phyloP scores from a whole-genome alignment of 2,113 vertebrate species.

The Dipodomys ordii region DNA sequence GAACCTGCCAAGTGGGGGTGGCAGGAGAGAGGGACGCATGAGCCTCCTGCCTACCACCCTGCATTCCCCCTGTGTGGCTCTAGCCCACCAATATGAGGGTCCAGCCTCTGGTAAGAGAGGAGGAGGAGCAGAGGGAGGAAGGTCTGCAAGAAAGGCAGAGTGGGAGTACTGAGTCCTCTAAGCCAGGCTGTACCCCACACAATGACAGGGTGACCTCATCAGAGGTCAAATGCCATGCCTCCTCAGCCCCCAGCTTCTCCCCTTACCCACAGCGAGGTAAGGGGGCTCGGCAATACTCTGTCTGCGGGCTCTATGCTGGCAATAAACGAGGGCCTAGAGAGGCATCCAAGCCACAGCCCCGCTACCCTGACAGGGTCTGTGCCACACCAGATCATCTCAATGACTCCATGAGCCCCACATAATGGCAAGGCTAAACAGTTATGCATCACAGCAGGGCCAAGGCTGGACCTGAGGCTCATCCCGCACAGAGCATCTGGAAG shows the following conservation, averaged over 20 bases:
- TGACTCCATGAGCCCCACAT: not conserved
- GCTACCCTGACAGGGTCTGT: not conserved
- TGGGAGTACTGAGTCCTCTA: not conserved
- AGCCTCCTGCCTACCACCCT: not conserved
- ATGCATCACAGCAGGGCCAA: not conserved
- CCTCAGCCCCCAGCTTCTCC: too few species aligned
- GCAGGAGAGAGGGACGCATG: not conserved
- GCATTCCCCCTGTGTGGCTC: not conserved
- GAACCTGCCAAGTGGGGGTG: not conserved
- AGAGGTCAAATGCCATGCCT: not conserved
- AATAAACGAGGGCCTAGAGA: not conserved
- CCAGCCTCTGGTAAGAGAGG: not conserved
- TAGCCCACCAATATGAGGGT: not conserved
- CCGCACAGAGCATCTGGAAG: not conserved
- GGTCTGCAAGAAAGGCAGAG: not conserved
- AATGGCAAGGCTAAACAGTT: not conserved
- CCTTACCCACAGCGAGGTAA: too few species aligned
- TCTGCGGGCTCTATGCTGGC: too few species aligned
- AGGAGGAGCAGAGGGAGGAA: not conserved
- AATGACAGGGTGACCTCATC: not conserved
- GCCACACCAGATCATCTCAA: not conserved
- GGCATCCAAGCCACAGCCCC: not conserved
- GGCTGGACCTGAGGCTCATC: not conserved
- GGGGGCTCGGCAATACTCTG: too few species aligned
- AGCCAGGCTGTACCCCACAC: not conserved